These are phyloP conservation scores for Sebastes elongatus DNA, from an alignment of 2,797 vertebrate species.

Conservation along the genomic window DNA sequence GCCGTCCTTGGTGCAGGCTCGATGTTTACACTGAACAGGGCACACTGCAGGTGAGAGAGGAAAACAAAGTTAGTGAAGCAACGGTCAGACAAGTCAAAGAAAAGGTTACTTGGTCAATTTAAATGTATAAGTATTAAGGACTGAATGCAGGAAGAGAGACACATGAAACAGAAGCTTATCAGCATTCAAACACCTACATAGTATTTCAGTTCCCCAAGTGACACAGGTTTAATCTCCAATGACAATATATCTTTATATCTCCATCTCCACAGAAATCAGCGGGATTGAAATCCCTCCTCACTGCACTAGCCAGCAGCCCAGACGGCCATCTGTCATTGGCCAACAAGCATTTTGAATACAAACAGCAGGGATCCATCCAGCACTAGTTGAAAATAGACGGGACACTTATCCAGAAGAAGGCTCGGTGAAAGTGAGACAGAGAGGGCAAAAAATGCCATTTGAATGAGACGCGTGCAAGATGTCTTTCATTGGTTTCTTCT, in stretches of 20 bases:
- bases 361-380: constrained; percentile 43
- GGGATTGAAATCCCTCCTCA: constrained; percentile 34
- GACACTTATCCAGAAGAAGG: not conserved
- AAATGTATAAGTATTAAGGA: not conserved
- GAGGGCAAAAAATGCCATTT: not conserved
- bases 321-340: constrained; percentile 45
- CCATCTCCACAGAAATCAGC: constrained; percentile 26
- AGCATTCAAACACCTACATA: not conserved
- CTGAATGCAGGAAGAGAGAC: not conserved
- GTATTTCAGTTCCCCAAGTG: constrained; percentile 1
- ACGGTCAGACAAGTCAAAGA: not conserved
- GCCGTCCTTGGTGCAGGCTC: constrained; percentile 87
- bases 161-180: not conserved
- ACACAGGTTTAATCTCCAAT: not conserved
- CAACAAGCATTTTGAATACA: constrained; percentile 42
- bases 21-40: constrained; percentile 88
- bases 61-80: not conserved
- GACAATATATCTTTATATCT: constrained; percentile 8
- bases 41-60: constrained; percentile 84
- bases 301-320: constrained; percentile 9
- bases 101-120: not conserved
- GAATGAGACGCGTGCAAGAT: not conserved
- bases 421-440: constrained; percentile 21
- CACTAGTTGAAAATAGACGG: not conserved
- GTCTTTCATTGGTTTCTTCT: not conserved